These are phyloP conservation scores for Syngnathus acus DNA, from an alignment of 2,797 vertebrate genomes.

Conservation along the genomic window DNA sequence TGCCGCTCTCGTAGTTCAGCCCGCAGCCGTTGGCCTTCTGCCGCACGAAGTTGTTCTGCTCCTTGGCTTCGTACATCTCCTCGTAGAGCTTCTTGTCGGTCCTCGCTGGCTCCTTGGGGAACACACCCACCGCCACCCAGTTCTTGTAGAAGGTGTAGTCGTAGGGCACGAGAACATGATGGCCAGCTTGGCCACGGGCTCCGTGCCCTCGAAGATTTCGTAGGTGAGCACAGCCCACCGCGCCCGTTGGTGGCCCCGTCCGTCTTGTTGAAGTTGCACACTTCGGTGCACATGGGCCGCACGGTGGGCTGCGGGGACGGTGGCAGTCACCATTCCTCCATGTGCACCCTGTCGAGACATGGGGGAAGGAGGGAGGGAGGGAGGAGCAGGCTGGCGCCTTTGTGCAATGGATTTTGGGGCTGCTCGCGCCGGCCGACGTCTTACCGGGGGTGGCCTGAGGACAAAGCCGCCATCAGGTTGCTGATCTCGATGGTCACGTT, in stretches of 20 bases:
- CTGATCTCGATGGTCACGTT: constrained; percentile 61
- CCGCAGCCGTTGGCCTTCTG: constrained; percentile 20
- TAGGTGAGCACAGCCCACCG: constrained; percentile 62
- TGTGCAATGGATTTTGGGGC: no score
- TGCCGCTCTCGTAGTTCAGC: constrained; percentile 11
- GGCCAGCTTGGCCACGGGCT: constrained; percentile 13
- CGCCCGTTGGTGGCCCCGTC: constrained; percentile 11
- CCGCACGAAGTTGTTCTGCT: constrained; percentile 29
- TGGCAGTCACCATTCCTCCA: constrained; percentile 44
- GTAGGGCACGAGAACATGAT: constrained; percentile 66
- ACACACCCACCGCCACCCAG: constrained; percentile 46
- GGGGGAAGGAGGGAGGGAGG: no score
- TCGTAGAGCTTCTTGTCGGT: constrained; percentile 46
- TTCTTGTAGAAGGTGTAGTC: constrained; percentile 50
- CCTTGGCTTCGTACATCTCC: constrained; percentile 58
- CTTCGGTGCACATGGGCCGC: constrained; percentile 37
- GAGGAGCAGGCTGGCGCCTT: neutral
- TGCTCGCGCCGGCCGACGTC: constrained; percentile 1
- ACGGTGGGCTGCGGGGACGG: constrained; percentile 55
- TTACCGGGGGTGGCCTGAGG: constrained; percentile 54
- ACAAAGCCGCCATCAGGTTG: constrained; percentile 44
- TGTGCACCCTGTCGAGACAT: constrained; percentile 37
- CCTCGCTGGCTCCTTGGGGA: constrained; percentile 1
- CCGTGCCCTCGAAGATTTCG: constrained; percentile 24
- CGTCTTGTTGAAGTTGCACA: constrained; percentile 60